Evolutionary conservation across 2,888 invertebrate genomes (phyloP), one percentile per base, ranked within the genome.

Genomic region (Ramazzottius varieornatus): DNA sequence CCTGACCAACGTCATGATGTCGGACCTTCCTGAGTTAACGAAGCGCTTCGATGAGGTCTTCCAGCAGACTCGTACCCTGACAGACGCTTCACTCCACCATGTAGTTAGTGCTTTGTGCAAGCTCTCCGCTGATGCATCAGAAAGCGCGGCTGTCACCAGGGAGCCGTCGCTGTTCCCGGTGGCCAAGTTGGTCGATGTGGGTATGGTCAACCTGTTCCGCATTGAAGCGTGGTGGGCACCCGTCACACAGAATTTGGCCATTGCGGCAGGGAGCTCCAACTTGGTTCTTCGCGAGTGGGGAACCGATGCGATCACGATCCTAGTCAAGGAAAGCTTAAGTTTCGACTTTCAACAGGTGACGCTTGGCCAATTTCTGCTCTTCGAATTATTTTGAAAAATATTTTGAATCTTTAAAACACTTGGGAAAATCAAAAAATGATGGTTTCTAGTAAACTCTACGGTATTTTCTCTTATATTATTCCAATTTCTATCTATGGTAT

Each of bases 91-190:
- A 1, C 78, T 96, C 1, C 92, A 94, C 77, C 92, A 94, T 75
- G 80, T 98, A 40, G 91, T 98, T 65, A 92, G 94, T 75, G 94
- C 94, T 0, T 80, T 98, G 0, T 93, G 93, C 73, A 92, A 93
- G 77, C 80, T 96, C 32, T 92, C 92, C 0, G 86, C 89, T 68
- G 96, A 98, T 76, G 90, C 93, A 32, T 92, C 94, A 91, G 93
- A 94, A 72, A 78, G 93, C 66, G 93, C 93, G 0, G 92, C 90
- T 76, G 86, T 89, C 13, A 94, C 93, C 75, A 24, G 24, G 85
- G 94, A 96, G 73, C 94, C 94, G 0, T 94, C 93, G 0, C 76
- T 94, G 66, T 96, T 96, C 78, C 93, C 94, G 1, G 91, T 96
- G 1, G 93, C 94, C 1, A 96, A 96, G 76, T 79, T 96, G n/a